A percentile compares a stretch with the other conserved stretches of the same genome.
These are phyloP conservation scores for Centruroides sculpturatus DNA, from an alignment of 1,140 invertebrate genomes.

Conservation along the genomic window DNA sequence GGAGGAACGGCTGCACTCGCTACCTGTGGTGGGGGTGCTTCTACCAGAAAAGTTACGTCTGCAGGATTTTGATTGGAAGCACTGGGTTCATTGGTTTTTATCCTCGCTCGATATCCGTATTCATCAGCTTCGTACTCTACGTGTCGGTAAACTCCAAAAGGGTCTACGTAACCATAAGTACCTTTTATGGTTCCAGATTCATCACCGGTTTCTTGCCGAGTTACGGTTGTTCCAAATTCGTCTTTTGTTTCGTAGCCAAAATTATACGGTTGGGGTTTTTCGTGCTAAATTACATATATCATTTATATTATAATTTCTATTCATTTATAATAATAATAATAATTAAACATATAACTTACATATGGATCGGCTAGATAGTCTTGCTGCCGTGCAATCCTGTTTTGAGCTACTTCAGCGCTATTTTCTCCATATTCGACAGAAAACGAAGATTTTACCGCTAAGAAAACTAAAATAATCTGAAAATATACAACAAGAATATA, in stretches of 20 bases:
- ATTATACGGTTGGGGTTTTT: conserved; percentile 9
- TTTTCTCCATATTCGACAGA: too few relatives aligned
- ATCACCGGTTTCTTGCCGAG: conserved; percentile 8
- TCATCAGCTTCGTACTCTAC: conserved; percentile 24
- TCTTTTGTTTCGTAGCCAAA: conserved; percentile 15
- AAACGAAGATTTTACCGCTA: too few relatives aligned
- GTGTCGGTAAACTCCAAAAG: conserved; percentile 17
- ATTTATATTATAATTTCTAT: too few relatives aligned
- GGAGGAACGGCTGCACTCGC: too few relatives aligned
- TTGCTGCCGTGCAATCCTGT: too few relatives aligned
- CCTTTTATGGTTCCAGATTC: conserved; percentile 12
- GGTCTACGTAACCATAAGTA: conserved; percentile 18
- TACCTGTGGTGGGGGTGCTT: conserved; percentile 4
- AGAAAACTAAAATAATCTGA: too few relatives aligned
- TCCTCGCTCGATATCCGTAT: conserved; percentile 19
- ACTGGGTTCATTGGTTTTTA: conserved; percentile 9
- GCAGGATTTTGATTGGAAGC: background rate
- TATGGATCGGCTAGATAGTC: too few relatives aligned
- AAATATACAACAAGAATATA: too few relatives aligned
- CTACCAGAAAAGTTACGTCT: conserved; percentile 1
- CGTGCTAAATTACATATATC: background rate
- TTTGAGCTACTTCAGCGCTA: too few relatives aligned
- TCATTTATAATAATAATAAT: too few relatives aligned
- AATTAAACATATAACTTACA: too few relatives aligned
- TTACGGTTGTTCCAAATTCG: conserved; percentile 9